Percentiles rank a stretch among this genome's conserved stretches.
Evolutionary conservation across 2,888 invertebrate genomes (phyloP).

Genomic region (Prenolepis imparis): DNA sequence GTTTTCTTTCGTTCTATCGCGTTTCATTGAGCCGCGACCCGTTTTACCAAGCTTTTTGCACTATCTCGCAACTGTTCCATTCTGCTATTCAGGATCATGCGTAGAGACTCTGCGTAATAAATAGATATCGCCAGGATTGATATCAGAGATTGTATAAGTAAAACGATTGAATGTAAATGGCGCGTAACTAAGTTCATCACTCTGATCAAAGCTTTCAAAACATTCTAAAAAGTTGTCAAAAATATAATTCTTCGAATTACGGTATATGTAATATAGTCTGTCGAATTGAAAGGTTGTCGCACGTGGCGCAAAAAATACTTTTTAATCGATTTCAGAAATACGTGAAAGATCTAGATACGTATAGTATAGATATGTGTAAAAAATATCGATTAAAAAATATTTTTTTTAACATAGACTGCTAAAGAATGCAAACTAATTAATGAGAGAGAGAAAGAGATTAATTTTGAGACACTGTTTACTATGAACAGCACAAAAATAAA

Average conservation of each 20-base stretch:
- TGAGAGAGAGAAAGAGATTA: background rate
- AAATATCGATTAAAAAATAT: background rate
- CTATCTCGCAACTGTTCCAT: conserved; percentile 30
- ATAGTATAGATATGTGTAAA: no score
- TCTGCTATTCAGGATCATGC: conserved; percentile 43
- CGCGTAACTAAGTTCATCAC: background rate
- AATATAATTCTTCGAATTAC: background rate
- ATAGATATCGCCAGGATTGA: conserved; percentile 5
- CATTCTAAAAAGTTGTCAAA: background rate
- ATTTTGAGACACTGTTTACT: background rate
- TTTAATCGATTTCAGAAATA: no score
- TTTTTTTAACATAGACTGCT: background rate
- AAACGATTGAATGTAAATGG: background rate
- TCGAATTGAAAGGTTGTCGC: no score
- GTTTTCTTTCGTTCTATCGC: conserved; percentile 70
- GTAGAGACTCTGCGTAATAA: conserved; percentile 3
- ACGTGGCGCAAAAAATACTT: no score
- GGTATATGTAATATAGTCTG: background rate
- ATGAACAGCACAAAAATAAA: background rate
- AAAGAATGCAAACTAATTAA: background rate
- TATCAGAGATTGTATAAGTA: background rate
- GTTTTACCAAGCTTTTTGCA: conserved; percentile 60
- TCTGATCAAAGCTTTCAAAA: background rate
- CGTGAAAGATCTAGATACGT: no score
- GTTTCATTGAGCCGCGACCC: conserved; percentile 66